Evolutionary conservation across 2,888 invertebrate genomes (phyloP).

Genomic region (Celastrina argiolus): DNA sequence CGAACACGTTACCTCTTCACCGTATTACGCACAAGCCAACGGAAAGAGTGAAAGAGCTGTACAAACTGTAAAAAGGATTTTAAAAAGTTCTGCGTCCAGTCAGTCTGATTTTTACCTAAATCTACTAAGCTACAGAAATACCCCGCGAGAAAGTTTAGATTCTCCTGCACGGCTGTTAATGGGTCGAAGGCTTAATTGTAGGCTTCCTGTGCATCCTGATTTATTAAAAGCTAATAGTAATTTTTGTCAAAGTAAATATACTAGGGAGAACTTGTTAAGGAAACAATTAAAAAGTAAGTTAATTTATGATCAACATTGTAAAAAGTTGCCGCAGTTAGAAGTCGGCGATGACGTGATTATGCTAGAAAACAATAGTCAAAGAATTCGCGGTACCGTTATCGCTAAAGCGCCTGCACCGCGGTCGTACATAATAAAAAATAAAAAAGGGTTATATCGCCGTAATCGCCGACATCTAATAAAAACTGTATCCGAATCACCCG

Average conservation of each 20-base stretch:
- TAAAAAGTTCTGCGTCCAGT: not conserved
- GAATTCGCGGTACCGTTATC: not conserved
- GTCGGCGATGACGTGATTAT: not conserved
- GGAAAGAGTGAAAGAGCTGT: not conserved
- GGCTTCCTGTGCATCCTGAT: not conserved
- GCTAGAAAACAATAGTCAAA: not conserved
- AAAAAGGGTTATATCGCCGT: not conserved
- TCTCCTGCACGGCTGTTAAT: not conserved
- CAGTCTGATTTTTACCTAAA: not conserved
- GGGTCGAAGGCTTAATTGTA: not conserved
- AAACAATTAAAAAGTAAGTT: not conserved
- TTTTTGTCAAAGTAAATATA: not conserved
- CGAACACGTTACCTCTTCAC: not conserved
- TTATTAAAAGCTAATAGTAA: not conserved
- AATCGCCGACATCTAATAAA: constrained; percentile 1
- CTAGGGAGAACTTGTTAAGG: not conserved
- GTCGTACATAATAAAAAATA: not conserved
- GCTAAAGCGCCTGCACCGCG: not conserved
- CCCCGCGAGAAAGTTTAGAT: not conserved
- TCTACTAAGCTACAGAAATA: not conserved
- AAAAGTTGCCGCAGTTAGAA: not conserved
- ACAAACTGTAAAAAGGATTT: constrained; percentile 1
- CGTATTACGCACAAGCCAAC: not conserved
- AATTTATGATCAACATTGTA: not conserved
- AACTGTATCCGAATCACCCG: not conserved